Conservation (phyloP, 2,113 vertebrate genomes). For the Meleagris gallopavo region DNA sequence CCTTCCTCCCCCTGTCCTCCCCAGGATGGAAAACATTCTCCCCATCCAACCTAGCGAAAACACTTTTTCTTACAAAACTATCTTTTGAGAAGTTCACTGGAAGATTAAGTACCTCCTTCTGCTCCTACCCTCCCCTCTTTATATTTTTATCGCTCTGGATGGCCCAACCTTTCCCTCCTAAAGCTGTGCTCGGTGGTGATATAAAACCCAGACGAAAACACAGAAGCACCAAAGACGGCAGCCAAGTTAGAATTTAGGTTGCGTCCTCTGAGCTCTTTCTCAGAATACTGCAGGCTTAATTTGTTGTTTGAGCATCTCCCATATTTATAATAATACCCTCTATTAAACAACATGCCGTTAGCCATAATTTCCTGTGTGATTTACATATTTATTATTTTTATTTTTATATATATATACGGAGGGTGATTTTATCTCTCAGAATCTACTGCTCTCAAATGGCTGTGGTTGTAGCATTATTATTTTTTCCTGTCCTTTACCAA, state of each 20-base stretch:
- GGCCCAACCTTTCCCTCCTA: conserved; percentile 55
- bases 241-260: conserved; percentile 72
- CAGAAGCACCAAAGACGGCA: conserved; percentile 35
- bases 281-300: conserved; percentile 37
- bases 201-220: conserved; percentile 62
- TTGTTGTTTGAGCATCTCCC: conserved; percentile 63
- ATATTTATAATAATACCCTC: conserved; percentile 66
- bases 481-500: not conserved
- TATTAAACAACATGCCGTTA: conserved; percentile 64
- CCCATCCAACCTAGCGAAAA: not conserved
- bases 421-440: conserved; percentile 40
- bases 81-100: conserved; percentile 38
- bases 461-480: not conserved
- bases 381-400: conserved; percentile 71
- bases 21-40: not conserved
- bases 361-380: conserved; percentile 64
- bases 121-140: not conserved
- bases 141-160: conserved; percentile 55
- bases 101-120: conserved; percentile 62
- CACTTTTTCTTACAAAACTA: conserved; percentile 24
- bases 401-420: conserved; percentile 59
- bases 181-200: conserved; percentile 28
- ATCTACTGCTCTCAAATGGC: conserved; percentile 25
- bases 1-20: not conserved
- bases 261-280: conserved; percentile 58